Base-by-base conservation (phyloP, 2,797 vertebrate species). In the Sebastolobus altivelis region DNA sequence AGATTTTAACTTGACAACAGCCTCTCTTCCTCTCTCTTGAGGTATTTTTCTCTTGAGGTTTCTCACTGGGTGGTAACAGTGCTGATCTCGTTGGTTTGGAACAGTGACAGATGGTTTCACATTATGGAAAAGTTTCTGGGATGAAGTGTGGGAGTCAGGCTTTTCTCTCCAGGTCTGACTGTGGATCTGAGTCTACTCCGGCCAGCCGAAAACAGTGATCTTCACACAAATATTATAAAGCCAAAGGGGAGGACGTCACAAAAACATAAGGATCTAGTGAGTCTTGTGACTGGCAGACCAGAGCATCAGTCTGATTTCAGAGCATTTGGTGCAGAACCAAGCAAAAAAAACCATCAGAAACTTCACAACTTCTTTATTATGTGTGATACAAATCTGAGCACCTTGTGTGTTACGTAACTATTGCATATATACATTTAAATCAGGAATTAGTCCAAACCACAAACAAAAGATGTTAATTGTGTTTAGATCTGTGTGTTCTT, bases 121-220 rank as follows among this genome's bases (percentile, higher is more conserved):
- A 75, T 87, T 70, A 87, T 89, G 87, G 88, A 92, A 93, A 93
- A 60, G 69, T 87, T 90, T 91, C 85, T 87, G 90, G 88, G 87
- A 85, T 88, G 76, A 65, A 75, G 66, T 75, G 62, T 18, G 70
- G 66, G 63, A 84, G 88, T 82, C 81, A 85, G 80, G 31, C 55
- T 84, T 74, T 62, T 87, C 87, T 89, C 84, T 77, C 5, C 72
- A 83, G 88, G 84, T 87, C 83, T 54, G 66, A 81, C 46, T 75
- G 65, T 74, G 66, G 27, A 77, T 85, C 18, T 66, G 11, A 80
- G 82, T 73, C 29, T 25, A 16, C 74, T 84, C 59, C 6, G 10
- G 73, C 60, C 65, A 72, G 69, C 81, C 72, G 82, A 77, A 77
- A 72, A 14, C 71, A n/a, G 55, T 68, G 37, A 88, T 79, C 56